Base-by-base conservation (phyloP, 2,113 vertebrate species). In the Aphelocoma coerulescens region DNA sequence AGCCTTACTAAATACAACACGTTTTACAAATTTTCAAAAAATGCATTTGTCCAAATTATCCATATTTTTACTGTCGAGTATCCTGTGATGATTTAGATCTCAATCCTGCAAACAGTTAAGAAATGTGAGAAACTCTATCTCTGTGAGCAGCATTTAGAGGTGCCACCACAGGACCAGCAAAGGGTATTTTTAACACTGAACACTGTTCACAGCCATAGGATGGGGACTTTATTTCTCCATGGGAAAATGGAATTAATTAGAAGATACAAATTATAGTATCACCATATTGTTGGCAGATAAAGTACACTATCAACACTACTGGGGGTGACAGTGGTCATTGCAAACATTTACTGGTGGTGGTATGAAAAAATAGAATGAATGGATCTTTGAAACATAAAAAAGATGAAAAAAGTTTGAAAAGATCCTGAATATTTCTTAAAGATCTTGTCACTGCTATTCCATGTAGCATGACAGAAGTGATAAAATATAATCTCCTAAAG, bases 371-470 rank as follows among this genome's bases (percentile, higher is more conserved):
- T 43, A 7, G 39, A 65, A 57, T 43, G 6, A 37, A 16, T 57
- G 68, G 80, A 88, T 95, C 88, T 93, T 92, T 95, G 78, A 49
- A 55, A 84, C 32, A n/a, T n/a, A n/a, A n/a, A n/a, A n/a, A n/a
- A n/a, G n/a, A n/a, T n/a, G n/a, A n/a, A n/a, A n/a, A n/a, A n/a
- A n/a, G 33, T 66, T 74, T 46, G 88, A 72, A 88, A 96, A 91
- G 78, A 89, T 96, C 89, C 91, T 32, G 44, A 48, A 9, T 37
- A 44, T 78, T 78, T 82, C 72, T 75, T 66, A 35, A 67, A 91
- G 51, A 39, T 76, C 72, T 93, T 33, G 16, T 93, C 83, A 46
- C 62, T 92, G 62, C 88, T 75, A 52, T 88, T 95, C 88, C 89
- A 81, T 75, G 91, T 75, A 88, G 77, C 92, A 13, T 54, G 82